Evolutionary conservation across 2,888 invertebrate genomes (phyloP), one percentile per base, ranked within the genome.

Genomic region (Crossocerus cetratus): DNA sequence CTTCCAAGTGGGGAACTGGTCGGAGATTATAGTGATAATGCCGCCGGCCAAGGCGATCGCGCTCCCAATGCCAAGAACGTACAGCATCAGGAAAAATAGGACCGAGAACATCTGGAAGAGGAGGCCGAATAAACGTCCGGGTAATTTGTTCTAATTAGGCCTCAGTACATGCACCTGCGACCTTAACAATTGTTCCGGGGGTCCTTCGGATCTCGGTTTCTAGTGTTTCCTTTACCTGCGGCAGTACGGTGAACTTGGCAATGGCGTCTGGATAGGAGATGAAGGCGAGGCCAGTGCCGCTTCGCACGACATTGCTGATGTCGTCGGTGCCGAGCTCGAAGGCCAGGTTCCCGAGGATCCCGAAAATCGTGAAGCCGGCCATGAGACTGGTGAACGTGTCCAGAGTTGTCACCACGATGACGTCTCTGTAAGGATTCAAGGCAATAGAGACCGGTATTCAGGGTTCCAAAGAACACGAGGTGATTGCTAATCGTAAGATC

Each of bases 221-320:
- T 49, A 49, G 2, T 14, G 49, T 3, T 2, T 3, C 3, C 20
- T 62, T 65, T 49, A 78, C 80, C 65, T 80, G 78, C 2, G 96
- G 96, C 32, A 94, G 92, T 23, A 92, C 90, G 43, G 93, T 92
- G 78, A 96, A 95, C 86, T 95, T 95, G 0, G 95, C 93, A 72
- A 96, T 95, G 0, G 96, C 96, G 86, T 96, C 96, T 0, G 96
- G 96, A 89, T 96, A 97, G 0, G 96, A 96, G 65, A 97, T 93
- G 86, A 97, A 97, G 0, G 97, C 96, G 63, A 97, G 90, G 0
- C 96, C 95, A 0, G 95, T 94, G 11, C 96, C 97, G 45, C 94
- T 94, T 4, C 94, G 94, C 0, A 96, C 93, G 0, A 96, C 95
- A 0, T 93, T 90, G 4, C 90, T 86, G 1, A 96, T 93, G 11